Percentiles rank a stretch among this genome's conserved stretches.
These are phyloP conservation scores for Gasterosteus nipponicus DNA, from an alignment of 2,113 vertebrate species.

Conservation along the genomic window DNA sequence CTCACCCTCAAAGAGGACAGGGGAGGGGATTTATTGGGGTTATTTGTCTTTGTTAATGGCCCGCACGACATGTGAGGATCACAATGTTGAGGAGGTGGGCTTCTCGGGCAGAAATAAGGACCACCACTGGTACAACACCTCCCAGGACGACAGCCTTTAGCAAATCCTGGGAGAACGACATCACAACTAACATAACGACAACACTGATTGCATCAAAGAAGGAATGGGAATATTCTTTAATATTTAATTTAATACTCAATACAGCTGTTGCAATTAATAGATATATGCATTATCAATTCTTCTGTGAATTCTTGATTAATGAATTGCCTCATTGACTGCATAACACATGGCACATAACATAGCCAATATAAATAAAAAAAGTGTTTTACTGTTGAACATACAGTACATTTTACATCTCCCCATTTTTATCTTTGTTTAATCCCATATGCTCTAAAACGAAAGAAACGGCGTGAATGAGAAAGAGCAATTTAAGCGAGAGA, in stretches of 20 bases:
- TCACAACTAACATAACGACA: not conserved
- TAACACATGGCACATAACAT: not conserved
- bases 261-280: not conserved
- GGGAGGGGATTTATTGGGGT: slow-evolving; percentile 53
- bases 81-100: slow-evolving; percentile 56
- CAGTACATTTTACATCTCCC: not conserved
- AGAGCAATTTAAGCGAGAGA: not conserved
- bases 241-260: not conserved
- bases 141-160: slow-evolving; percentile 27
- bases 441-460: not conserved
- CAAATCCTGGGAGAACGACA: slow-evolving; percentile 11
- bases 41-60: slow-evolving; percentile 57
- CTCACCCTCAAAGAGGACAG: slow-evolving; percentile 27
- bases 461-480: slow-evolving; percentile 4
- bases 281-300: not conserved
- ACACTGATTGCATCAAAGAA: not conserved
- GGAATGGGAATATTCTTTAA: not conserved
- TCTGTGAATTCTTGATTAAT: not conserved
- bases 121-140: slow-evolving; percentile 35
- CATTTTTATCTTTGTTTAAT: not conserved
- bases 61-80: slow-evolving; percentile 43
- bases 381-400: not conserved
- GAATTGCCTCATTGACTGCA: not conserved
- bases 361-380: not conserved
- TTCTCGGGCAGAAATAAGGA: slow-evolving; percentile 33